Evolutionary conservation across 2,797 vertebrate genomes (phyloP).

Genomic region (Rhinophrynus dorsalis): DNA sequence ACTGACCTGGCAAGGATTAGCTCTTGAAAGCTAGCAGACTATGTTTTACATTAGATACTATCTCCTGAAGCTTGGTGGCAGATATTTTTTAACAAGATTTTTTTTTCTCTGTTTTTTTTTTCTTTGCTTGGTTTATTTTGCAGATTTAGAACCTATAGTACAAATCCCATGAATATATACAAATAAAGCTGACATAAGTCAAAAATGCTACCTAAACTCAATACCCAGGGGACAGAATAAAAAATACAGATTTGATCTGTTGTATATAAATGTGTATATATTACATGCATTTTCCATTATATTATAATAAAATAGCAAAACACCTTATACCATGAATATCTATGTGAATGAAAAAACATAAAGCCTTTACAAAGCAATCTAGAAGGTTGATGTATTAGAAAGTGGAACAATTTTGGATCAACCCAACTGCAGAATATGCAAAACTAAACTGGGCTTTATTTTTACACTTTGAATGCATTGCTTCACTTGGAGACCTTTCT

Average conservation of each 20-base stretch:
- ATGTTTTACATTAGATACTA: conserved; percentile 26
- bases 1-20: conserved; percentile 43
- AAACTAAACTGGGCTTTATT: too few relatives aligned
- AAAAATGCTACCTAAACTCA: background rate
- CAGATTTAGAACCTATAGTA: background rate
- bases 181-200: background rate
- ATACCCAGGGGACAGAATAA: background rate
- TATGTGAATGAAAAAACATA: too few relatives aligned
- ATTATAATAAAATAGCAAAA: too few relatives aligned
- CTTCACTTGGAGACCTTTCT: too few relatives aligned
- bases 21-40: conserved; percentile 18
- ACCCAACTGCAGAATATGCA: too few relatives aligned
- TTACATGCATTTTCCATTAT: too few relatives aligned
- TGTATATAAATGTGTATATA: too few relatives aligned
- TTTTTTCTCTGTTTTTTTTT: conserved; percentile 4
- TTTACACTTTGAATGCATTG: too few relatives aligned
- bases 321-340: too few relatives aligned
- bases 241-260: background rate
- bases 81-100: conserved; percentile 17
- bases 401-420: too few relatives aligned
- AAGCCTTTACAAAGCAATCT: too few relatives aligned
- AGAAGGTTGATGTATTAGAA: too few relatives aligned
- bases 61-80: background rate
- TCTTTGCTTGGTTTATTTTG: conserved; percentile 3
- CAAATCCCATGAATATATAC: conserved; percentile 3